Evolutionary conservation across 2,113 vertebrate genomes (phyloP).

Genomic region (Synodontis membranacea): DNA sequence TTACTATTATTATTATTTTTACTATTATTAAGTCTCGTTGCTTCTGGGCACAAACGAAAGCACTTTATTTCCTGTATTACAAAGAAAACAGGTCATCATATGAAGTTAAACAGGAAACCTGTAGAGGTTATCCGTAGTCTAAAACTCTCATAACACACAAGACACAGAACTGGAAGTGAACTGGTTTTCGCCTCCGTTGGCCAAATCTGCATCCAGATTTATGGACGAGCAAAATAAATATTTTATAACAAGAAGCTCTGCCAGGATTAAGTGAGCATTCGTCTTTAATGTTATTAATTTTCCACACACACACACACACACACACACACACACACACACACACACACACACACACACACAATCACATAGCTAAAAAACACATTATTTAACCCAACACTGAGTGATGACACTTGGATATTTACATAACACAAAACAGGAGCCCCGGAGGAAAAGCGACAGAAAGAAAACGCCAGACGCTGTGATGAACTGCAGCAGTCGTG

Average conservation of each 20-base stretch:
- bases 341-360: not conserved
- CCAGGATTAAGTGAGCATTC: not conserved
- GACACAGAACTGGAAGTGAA: not conserved
- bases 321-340: not conserved
- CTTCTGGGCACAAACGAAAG: not conserved
- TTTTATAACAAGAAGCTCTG: not conserved
- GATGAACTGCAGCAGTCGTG: not conserved
- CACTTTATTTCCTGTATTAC: not conserved
- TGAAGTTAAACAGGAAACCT: not conserved
- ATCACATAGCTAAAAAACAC: not conserved
- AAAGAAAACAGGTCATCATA: not conserved
- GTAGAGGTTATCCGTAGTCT: not conserved
- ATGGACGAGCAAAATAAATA: constrained; percentile 14
- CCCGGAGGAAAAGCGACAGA: not conserved
- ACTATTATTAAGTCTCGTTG: not conserved
- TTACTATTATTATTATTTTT: not conserved
- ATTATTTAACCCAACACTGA: not conserved
- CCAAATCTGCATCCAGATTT: not conserved
- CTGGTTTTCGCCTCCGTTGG: not conserved
- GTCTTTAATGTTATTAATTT: not conserved
- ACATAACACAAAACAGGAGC: not conserved
- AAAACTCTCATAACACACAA: not conserved
- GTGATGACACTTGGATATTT: not conserved
- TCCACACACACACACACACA: not conserved
- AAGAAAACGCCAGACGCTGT: not conserved